These are phyloP conservation scores for Clistopyga incitator DNA, from an alignment of 2,888 invertebrate species.

Conservation along the genomic window DNA sequence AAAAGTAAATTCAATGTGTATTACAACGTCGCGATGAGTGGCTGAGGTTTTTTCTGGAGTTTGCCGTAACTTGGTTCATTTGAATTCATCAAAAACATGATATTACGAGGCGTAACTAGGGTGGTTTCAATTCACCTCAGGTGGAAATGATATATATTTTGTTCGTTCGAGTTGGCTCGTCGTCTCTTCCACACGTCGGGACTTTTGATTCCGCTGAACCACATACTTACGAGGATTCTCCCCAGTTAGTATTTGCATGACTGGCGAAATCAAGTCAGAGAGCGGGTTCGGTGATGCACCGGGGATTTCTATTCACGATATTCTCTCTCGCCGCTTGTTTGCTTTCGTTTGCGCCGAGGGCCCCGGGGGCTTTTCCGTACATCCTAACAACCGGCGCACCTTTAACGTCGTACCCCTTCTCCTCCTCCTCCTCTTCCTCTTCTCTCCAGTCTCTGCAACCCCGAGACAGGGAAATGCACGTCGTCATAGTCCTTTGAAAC, in stretches of 20 bases:
- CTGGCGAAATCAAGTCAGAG: slow-evolving; percentile 70
- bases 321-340: slow-evolving; percentile 65
- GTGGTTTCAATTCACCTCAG: background rate
- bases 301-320: slow-evolving; percentile 71
- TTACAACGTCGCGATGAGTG: too few relatives aligned
- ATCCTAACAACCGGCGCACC: slow-evolving; percentile 44
- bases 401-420: slow-evolving; percentile 46
- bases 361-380: slow-evolving; percentile 53
- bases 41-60: background rate
- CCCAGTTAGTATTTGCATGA: slow-evolving; percentile 71
- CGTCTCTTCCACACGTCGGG: slow-evolving; percentile 27
- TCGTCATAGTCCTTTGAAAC: slow-evolving; percentile 59
- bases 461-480: slow-evolving; percentile 46
- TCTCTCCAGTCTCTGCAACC: slow-evolving; percentile 13
- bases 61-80: slow-evolving; percentile 2
- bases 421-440: background rate
- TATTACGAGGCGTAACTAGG: slow-evolving; percentile 3
- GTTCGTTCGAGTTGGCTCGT: background rate
- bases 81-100: slow-evolving; percentile 32
- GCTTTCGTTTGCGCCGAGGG: slow-evolving; percentile 59
- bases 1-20: too few relatives aligned
- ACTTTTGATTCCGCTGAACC: slow-evolving; percentile 39
- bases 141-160: background rate
- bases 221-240: slow-evolving; percentile 60
- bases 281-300: slow-evolving; percentile 62